phyloP scores from a whole-genome alignment of 2,888 invertebrate species.

The Auanema sp. region DNA sequence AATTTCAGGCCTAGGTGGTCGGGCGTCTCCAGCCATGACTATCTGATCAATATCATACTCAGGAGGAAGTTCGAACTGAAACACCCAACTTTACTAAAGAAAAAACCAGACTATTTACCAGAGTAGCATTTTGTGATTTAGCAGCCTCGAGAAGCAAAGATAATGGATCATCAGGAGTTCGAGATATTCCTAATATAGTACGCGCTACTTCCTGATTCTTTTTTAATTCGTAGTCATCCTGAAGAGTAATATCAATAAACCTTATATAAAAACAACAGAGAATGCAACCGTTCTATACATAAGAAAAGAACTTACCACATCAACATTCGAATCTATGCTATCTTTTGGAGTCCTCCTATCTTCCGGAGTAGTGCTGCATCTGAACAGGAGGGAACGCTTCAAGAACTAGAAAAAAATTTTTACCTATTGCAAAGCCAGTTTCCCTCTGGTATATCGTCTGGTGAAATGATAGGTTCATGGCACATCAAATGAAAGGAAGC shows the following conservation, averaged over 20 bases:
- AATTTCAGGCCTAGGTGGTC: slow-evolving; percentile 9
- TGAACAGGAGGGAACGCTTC: no score
- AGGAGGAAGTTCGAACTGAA: slow-evolving; percentile 16
- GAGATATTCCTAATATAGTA: slow-evolving; percentile 5
- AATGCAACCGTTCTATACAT: background rate
- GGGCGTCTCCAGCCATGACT: slow-evolving; percentile 9
- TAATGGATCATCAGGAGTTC: slow-evolving; percentile 12
- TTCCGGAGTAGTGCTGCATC: no score
- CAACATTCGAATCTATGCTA: no score
- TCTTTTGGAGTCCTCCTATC: no score
- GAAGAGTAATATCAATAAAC: background rate
- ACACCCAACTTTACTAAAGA: background rate
- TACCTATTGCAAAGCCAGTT: slow-evolving; percentile 19
- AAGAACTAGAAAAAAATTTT: no score
- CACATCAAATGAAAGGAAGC: slow-evolving; percentile 93
- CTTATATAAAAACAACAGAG: background rate
- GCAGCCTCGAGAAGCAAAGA: slow-evolving; percentile 14
- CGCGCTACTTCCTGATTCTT: slow-evolving; percentile 10
- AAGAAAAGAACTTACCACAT: background rate
- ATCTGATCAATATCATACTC: slow-evolving; percentile 5
- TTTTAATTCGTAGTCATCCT: slow-evolving; percentile 10
- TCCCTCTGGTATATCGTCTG: slow-evolving; percentile 78
- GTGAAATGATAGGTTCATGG: slow-evolving; percentile 90
- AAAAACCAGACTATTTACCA: background rate
- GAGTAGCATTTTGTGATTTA: slow-evolving; percentile 11